Percentiles rank a stretch among this genome's conserved stretches.
Evolutionary conservation across 2,797 vertebrate species (phyloP).

Genomic region (Hippoglossus hippoglossus): DNA sequence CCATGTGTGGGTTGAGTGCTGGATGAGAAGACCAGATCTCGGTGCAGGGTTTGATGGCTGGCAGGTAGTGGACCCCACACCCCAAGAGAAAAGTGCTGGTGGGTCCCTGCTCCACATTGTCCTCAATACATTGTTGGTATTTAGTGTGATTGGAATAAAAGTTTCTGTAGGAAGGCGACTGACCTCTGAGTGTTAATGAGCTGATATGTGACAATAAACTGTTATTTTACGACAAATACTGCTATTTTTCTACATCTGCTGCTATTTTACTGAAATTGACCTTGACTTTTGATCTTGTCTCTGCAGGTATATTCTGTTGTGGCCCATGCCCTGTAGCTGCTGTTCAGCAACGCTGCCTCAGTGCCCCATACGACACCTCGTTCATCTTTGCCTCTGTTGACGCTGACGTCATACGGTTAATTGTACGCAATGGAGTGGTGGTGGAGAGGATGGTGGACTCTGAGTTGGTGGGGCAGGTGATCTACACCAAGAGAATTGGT

Average conservation of each 20-base stretch:
- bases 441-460: conserved; percentile 80
- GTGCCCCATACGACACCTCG: conserved; percentile 76
- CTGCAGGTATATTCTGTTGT: conserved; percentile 84
- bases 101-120: neutral
- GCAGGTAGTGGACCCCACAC: conserved; percentile 91
- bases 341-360: conserved; percentile 77
- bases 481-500: conserved; percentile 88
- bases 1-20: conserved; percentile 92
- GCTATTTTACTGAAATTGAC: too few species aligned
- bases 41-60: conserved; percentile 86
- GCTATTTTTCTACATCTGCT: too few species aligned
- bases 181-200: too few species aligned
- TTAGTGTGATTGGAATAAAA: neutral
- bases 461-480: conserved; percentile 79
- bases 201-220: too few species aligned
- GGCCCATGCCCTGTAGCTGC: conserved; percentile 87
- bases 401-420: conserved; percentile 82
- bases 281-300: neutral
- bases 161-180: neutral
- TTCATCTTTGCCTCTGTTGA: conserved; percentile 89
- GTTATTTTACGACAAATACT: too few species aligned
- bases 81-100: conserved; percentile 89
- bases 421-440: conserved; percentile 72
- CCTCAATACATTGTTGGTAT: neutral
- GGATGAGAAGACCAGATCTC: conserved; percentile 89